A percentile compares a stretch with the other conserved stretches of the same genome.
phyloP scores from a whole-genome alignment of 2,113 vertebrate genomes.

The Cheirogaleus medius region DNA sequence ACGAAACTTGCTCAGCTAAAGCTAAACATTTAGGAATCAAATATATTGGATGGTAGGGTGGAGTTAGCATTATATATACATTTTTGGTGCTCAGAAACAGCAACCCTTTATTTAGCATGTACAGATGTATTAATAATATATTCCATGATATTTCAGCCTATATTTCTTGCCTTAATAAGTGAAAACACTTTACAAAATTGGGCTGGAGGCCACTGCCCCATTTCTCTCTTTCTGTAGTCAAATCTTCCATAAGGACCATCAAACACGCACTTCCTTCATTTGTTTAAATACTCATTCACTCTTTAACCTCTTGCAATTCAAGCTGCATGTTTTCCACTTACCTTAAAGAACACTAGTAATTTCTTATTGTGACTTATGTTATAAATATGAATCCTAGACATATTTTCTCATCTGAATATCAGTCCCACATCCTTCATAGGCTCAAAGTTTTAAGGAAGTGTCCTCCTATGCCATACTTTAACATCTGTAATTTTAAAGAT shows the following conservation, averaged over 20 bases:
- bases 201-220: not conserved
- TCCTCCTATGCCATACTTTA: not conserved
- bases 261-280: not conserved
- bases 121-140: not conserved
- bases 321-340: not conserved
- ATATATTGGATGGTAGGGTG: slow-evolving; percentile 9
- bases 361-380: not conserved
- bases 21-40: slow-evolving; percentile 38
- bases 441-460: not conserved
- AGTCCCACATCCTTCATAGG: not conserved
- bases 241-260: not conserved
- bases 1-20: slow-evolving; percentile 52
- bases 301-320: not conserved
- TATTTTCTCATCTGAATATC: not conserved
- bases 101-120: not conserved
- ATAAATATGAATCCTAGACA: not conserved
- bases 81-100: slow-evolving; percentile 38
- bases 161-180: slow-evolving; percentile 19
- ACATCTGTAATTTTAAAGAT: not conserved
- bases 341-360: not conserved
- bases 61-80: slow-evolving; percentile 15
- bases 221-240: not conserved
- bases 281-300: not conserved
- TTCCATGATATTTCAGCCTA: not conserved
- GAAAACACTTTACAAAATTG: slow-evolving; percentile 6